Evolutionary conservation across 2,113 vertebrate genomes (phyloP), one percentile per base, ranked within the genome.

Genomic region (Ammodytes dubius): DNA sequence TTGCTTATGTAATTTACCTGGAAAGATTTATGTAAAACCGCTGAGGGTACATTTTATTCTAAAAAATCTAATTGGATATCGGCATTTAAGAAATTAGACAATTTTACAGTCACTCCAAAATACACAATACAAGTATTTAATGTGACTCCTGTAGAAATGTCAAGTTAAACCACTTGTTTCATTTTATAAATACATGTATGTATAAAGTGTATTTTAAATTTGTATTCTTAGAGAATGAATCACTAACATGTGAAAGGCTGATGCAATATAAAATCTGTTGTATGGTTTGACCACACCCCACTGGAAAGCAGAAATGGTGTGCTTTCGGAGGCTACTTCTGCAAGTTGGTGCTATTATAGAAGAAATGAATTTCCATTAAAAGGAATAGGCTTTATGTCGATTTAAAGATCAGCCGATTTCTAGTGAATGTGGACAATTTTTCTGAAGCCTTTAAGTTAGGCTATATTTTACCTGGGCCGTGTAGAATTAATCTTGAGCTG

Each of bases 281-380:
- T 10, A 1, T 17, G 43, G 3, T 68, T 43, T 46, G 59, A 74
- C 85, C 61, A 81, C 88, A 81, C 85, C 83, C 81, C 8, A 45
- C 39, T 6, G 6, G 49, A 81, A 76, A 61, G 63, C 70, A 72
- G 68, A 82, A 77, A 68, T 65, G 5, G 11, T 2, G 10, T 45
- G 11, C 27, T 87, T 80, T 78, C 59, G n/a, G 43, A 43, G 43
- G 19, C 58, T 53, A 77, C 61, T 84, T 86, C 83, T 86, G 71
- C 74, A 87, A 84, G 59, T 60, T 80, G 10, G 50, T 50, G 39
- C 72, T 8, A n/a, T 42, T 46, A n/a, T 42, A 67, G 40, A 67
- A 43, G 46, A 67, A 70, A 66, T 37, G 4, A 27, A 42, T 17
- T 50, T 37, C 10, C 0, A 3, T 17, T 3, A 10, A 53, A 0